phyloP scores from a whole-genome alignment of 1,140 invertebrate genomes.

The Hyposmocoma kahamanoa region DNA sequence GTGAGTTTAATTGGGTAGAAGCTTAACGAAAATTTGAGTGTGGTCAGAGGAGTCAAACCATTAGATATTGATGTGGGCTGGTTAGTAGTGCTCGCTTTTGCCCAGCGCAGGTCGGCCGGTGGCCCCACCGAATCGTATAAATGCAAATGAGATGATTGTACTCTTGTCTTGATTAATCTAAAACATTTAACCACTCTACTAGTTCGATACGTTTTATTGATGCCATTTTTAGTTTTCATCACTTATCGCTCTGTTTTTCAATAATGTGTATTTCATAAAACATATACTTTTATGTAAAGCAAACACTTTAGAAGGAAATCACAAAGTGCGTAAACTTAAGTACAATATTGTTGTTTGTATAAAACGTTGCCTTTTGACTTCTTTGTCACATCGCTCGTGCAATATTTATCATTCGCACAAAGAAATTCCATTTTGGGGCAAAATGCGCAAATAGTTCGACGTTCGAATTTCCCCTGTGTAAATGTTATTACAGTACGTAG shows the following conservation, averaged over 20 bases:
- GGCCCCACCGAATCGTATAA: slow-evolving; percentile 43
- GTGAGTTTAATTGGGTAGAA: not conserved
- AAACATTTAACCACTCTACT: slow-evolving; percentile 27
- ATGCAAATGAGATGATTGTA: slow-evolving; percentile 51
- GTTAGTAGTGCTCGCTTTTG: no score
- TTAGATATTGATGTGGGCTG: slow-evolving; percentile 33
- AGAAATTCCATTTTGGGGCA: slow-evolving; percentile 61
- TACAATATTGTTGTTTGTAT: slow-evolving; percentile 34
- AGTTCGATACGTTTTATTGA: not conserved
- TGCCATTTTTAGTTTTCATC: slow-evolving; percentile 12
- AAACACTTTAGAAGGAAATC: no score
- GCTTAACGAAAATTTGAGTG: not conserved
- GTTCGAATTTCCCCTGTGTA: slow-evolving; percentile 66
- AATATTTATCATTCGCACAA: slow-evolving; percentile 62
- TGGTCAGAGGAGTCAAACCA: not conserved
- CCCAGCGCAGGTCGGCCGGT: slow-evolving; percentile 18
- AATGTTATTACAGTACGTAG: slow-evolving; percentile 58
- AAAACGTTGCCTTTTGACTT: slow-evolving; percentile 41
- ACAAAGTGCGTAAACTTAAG: no score
- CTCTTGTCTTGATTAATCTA: slow-evolving; percentile 37
- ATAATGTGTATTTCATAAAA: no score
- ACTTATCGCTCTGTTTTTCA: no score
- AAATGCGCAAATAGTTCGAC: slow-evolving; percentile 64
- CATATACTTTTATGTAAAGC: no score
- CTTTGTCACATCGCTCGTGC: slow-evolving; percentile 57